Percentiles rank a stretch among this genome's conserved stretches.
phyloP scores from a whole-genome alignment of 53 echinoderm and acorn worm genomes.

The Antedon mediterranea region DNA sequence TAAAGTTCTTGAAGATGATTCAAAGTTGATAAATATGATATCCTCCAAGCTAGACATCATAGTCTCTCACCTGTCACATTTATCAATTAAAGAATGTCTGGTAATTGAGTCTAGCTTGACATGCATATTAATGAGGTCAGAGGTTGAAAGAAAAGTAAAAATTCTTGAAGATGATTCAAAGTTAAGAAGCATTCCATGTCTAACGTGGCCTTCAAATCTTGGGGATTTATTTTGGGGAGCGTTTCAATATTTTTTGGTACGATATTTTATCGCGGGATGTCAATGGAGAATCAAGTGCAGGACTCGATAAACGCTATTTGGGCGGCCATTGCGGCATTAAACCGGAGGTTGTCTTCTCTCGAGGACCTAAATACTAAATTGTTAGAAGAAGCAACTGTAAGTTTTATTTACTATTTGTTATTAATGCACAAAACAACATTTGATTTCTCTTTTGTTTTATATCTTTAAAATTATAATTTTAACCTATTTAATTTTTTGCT shows the following conservation, averaged over 20 bases:
- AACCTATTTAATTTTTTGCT: no score
- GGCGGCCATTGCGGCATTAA: slow-evolving; percentile 47
- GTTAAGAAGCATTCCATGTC: not conserved
- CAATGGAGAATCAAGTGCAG: slow-evolving; percentile 38
- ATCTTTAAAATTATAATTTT: no score
- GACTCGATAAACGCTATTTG: slow-evolving; percentile 56
- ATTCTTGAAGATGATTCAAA: not conserved
- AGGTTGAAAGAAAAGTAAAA: not conserved
- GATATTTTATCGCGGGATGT: slow-evolving; percentile 10
- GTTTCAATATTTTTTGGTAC: not conserved
- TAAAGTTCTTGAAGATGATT: not conserved
- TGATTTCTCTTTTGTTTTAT: no score
- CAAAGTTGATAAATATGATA: not conserved
- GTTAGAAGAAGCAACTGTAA: not conserved
- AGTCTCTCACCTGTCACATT: not conserved
- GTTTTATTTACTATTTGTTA: not conserved
- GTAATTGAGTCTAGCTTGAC: not conserved
- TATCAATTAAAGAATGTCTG: not conserved
- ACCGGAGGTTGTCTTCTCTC: slow-evolving; percentile 20
- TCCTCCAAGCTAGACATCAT: not conserved
- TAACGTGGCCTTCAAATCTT: not conserved
- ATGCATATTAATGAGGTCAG: not conserved
- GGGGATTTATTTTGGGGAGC: not conserved
- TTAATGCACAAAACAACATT: no score
- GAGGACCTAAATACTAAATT: not conserved